Percentiles rank a stretch among this genome's conserved stretches.
phyloP scores from a whole-genome alignment of 2,888 invertebrate genomes.

The Chloroclysta siterata region DNA sequence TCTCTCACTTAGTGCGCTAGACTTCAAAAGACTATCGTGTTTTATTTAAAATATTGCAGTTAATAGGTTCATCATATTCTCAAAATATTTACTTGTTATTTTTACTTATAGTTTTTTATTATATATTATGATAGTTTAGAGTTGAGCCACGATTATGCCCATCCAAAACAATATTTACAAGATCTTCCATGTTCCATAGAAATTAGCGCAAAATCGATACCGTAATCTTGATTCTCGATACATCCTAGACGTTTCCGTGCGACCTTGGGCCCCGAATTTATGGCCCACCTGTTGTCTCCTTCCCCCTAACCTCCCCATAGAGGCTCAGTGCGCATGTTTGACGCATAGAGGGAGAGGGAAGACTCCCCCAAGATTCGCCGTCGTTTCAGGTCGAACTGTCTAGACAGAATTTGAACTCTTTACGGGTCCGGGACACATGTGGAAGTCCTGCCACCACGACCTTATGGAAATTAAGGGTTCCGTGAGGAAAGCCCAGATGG shows the following conservation, averaged over 20 bases:
- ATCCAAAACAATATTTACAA: conserved; percentile 10
- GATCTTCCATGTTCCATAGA: conserved; percentile 43
- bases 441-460: conserved; percentile 47
- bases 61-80: no score
- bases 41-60: no score
- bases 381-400: conserved; percentile 79
- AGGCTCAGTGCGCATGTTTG: conserved; percentile 74
- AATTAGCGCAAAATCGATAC: conserved; percentile 71
- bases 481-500: conserved; percentile 41
- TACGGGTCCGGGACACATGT: conserved; percentile 65
- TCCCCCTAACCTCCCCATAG: conserved; percentile 45
- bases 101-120: no score
- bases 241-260: conserved; percentile 81
- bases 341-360: conserved; percentile 66
- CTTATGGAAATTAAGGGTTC: conserved; percentile 60
- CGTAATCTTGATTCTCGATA: conserved; percentile 70
- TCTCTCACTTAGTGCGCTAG: no score
- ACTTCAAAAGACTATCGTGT: no score
- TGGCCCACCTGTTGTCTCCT: conserved; percentile 75
- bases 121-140: not conserved
- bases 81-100: no score
- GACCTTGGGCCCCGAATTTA: conserved; percentile 72
- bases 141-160: not conserved
- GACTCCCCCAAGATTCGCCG: conserved; percentile 50
- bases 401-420: conserved; percentile 82